Conservation (phyloP, 2,888 invertebrate species). For the Mesorhabditis spiculigera region DNA sequence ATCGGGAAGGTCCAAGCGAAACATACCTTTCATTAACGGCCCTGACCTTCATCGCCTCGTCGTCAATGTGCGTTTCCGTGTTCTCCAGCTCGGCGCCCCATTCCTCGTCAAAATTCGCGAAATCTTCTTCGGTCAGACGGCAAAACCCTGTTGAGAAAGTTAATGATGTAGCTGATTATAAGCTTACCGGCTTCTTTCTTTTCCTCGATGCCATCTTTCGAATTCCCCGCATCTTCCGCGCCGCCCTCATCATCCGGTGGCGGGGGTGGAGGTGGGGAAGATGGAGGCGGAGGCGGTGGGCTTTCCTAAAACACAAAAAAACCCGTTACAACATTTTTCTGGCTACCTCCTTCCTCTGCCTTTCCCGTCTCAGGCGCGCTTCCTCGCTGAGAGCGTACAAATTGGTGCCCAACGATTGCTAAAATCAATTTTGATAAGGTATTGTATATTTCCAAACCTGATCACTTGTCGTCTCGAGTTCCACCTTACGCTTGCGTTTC, state of each 20-base stretch:
- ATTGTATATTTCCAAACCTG: neutral
- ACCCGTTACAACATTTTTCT: neutral
- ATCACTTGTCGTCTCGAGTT: neutral
- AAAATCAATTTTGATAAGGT: neutral
- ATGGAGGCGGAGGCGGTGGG: too few relatives aligned
- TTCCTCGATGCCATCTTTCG: neutral
- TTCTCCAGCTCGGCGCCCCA: neutral
- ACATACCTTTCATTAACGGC: neutral
- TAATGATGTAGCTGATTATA: neutral
- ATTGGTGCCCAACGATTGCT: neutral
- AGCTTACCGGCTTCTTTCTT: neutral
- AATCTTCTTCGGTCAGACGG: slow-evolving; percentile 4
- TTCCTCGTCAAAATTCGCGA: neutral
- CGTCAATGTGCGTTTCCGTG: neutral
- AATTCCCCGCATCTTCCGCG: neutral
- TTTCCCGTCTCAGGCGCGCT: neutral
- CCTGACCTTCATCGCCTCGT: neutral
- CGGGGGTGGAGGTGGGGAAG: too few relatives aligned
- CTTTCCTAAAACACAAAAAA: neutral
- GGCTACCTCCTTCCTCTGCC: neutral
- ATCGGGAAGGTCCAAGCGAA: too few relatives aligned
- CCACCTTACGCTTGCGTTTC: neutral
- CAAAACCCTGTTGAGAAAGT: neutral
- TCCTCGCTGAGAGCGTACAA: neutral
- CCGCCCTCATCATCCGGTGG: neutral